Evolutionary conservation across 1,140 invertebrate species (phyloP).

Genomic region (Saccostrea glomerata): DNA sequence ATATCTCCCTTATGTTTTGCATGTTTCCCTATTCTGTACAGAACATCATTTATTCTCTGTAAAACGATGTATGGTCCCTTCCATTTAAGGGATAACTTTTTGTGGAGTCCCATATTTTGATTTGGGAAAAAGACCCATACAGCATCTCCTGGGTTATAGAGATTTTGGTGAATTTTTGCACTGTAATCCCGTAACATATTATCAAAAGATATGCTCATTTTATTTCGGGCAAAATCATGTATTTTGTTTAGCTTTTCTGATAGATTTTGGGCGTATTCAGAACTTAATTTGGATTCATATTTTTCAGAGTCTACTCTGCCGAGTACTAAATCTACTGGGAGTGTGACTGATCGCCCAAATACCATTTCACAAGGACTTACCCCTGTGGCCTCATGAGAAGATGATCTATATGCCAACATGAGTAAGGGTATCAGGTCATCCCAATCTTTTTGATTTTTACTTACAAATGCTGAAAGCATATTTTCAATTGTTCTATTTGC

Average conservation of each 20-base stretch:
- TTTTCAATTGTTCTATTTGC: background rate
- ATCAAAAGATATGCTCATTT: background rate
- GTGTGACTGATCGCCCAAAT: background rate
- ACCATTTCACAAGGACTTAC: no score
- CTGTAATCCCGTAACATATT: conserved; percentile 30
- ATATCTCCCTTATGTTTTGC: background rate
- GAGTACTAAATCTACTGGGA: conserved; percentile 14
- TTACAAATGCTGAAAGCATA: conserved; percentile 11
- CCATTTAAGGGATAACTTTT: conserved; percentile 1
- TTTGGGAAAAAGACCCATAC: no score
- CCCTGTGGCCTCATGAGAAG: no score
- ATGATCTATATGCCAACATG: no score
- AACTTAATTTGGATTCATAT: background rate
- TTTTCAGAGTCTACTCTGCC: conserved; percentile 26
- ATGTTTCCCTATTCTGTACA: no score
- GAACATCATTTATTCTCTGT: background rate
- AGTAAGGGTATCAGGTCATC: background rate
- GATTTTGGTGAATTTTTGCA: background rate
- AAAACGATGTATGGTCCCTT: conserved; percentile 4
- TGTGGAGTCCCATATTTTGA: background rate
- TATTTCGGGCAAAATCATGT: conserved; percentile 26
- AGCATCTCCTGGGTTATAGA: no score
- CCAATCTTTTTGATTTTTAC: conserved; percentile 34
- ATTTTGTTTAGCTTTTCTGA: conserved; percentile 7
- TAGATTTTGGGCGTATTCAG: background rate